phyloP scores from a whole-genome alignment of 2,113 vertebrate species.

The Peromyscus californicus region DNA sequence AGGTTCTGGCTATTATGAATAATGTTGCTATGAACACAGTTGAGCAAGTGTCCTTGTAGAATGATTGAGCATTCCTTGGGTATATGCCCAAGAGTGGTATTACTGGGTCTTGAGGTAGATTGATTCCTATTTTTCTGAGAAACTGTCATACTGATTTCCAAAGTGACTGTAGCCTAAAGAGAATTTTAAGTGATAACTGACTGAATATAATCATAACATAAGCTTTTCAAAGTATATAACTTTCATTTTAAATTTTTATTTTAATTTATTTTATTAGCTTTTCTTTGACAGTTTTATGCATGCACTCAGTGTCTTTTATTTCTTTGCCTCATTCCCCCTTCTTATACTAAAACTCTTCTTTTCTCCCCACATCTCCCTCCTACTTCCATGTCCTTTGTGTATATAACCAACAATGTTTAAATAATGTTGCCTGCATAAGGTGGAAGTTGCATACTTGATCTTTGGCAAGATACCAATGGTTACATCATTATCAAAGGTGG shows the following conservation, averaged over 20 bases:
- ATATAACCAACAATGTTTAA: neutral
- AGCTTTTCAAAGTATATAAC: no score
- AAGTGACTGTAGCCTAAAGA: no score
- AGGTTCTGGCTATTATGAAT: no score
- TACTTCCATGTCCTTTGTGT: neutral
- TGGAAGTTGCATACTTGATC: neutral
- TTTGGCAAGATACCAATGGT: neutral
- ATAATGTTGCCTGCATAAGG: neutral
- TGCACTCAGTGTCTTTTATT: neutral
- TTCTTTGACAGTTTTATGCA: neutral
- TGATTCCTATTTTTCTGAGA: no score
- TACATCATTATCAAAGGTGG: neutral
- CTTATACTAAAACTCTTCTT: neutral
- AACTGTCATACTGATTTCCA: no score
- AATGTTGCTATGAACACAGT: no score
- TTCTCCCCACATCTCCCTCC: fast-evolving
- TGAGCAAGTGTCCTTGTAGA: no score
- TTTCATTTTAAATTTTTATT: neutral
- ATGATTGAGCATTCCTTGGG: no score
- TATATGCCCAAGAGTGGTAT: no score
- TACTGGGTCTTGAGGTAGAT: no score
- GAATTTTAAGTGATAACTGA: neutral
- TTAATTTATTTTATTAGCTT: neutral
- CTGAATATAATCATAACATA: neutral
- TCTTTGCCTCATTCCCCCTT: neutral